These are phyloP conservation scores for Pyrgilauda ruficollis DNA, from an alignment of 2,113 vertebrate species.

Conservation along the genomic window DNA sequence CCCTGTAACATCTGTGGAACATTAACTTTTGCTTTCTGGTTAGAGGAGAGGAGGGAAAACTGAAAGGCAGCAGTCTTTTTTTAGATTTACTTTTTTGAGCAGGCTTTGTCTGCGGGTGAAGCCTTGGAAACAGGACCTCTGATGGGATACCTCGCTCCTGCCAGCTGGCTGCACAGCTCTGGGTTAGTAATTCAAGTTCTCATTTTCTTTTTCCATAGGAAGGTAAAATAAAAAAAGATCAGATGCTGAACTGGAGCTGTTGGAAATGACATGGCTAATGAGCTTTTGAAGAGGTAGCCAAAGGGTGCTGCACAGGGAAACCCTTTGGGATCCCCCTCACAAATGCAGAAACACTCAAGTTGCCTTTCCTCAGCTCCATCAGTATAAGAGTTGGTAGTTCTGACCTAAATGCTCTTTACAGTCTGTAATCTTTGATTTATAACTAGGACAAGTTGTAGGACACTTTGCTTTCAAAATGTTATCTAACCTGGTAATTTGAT, in stretches of 20 bases:
- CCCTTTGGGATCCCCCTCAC: not conserved
- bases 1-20: not conserved
- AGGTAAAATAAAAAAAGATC: not conserved
- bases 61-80: not conserved
- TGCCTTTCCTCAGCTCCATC: not conserved
- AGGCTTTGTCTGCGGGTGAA: not conserved
- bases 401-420: not conserved
- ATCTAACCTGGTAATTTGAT: not conserved
- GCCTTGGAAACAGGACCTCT: not conserved
- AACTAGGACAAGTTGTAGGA: not conserved
- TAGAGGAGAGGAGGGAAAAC: not conserved
- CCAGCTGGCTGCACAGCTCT: not conserved
- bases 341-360: not conserved
- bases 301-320: not conserved
- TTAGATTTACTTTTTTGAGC: not conserved
- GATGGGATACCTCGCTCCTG: not conserved
- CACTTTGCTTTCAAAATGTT: not conserved
- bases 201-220: not conserved
- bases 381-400: fast-evolving
- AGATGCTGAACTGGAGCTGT: not conserved
- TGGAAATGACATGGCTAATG: not conserved
- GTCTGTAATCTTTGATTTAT: not conserved
- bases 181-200: not conserved
- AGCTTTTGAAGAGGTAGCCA: not conserved
- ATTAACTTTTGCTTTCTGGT: not conserved